Percentiles rank a stretch among this genome's conserved stretches.
Conservation (phyloP, 2,888 invertebrate genomes). For the Agrochola lota region DNA sequence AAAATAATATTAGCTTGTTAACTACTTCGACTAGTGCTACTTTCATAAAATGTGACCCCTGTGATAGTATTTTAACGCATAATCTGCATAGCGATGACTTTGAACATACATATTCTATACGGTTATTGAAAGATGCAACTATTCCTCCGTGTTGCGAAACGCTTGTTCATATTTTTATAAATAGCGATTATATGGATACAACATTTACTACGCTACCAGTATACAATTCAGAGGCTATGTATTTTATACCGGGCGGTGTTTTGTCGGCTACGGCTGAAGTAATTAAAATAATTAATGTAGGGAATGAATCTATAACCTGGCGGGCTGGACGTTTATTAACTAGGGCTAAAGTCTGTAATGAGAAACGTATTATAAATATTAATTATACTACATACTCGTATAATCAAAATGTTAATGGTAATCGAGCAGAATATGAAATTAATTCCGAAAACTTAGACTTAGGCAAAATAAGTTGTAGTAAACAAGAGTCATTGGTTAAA, state of each 20-base stretch:
- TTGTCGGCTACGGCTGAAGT: not conserved
- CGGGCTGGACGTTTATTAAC: not conserved
- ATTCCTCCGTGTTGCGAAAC: not conserved
- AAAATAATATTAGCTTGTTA: not conserved
- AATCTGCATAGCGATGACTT: not conserved
- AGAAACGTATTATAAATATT: not conserved
- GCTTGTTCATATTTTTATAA: not conserved
- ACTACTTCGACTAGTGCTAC: not conserved
- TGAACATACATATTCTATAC: not conserved
- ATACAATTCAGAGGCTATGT: not conserved
- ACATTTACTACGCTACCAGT: not conserved
- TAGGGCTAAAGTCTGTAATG: not conserved
- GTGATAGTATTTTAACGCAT: conserved; percentile 3
- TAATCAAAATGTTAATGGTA: not conserved
- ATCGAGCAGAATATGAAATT: not conserved
- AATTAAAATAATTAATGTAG: not conserved
- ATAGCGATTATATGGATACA: not conserved
- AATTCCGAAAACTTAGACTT: not conserved
- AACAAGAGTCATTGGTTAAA: not conserved
- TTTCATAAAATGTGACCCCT: not conserved
- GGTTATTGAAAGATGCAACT: not conserved
- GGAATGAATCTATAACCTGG: not conserved
- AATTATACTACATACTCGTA: not conserved
- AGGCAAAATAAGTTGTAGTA: not conserved
- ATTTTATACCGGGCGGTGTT: not conserved